Evolutionary conservation across 1,140 invertebrate species (phyloP).

Genomic region (Chironomus tepperi): DNA sequence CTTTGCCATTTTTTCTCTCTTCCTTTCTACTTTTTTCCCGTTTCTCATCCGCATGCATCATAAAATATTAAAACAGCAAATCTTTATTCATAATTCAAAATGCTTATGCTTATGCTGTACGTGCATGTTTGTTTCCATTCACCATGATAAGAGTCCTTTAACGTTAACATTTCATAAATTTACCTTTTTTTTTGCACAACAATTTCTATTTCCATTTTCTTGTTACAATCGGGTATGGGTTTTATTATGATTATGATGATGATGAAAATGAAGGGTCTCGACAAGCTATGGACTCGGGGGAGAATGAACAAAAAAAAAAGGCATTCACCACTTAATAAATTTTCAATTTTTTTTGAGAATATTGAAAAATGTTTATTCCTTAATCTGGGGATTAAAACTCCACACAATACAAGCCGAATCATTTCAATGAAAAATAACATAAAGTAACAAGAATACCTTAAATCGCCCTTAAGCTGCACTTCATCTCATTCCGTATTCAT

Average conservation of each 20-base stretch:
- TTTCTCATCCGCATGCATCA: slow-evolving; percentile 11
- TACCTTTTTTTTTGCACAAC: neutral
- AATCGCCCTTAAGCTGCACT: too few relatives aligned
- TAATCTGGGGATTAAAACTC: too few relatives aligned
- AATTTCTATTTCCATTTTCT: neutral
- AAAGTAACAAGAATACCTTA: too few relatives aligned
- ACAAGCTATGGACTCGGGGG: neutral
- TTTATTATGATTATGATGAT: neutral
- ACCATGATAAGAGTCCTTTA: neutral
- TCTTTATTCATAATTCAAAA: slow-evolving; percentile 6
- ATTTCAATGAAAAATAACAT: too few relatives aligned
- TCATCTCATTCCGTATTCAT: neutral
- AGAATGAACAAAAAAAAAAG: too few relatives aligned
- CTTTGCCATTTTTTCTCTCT: neutral
- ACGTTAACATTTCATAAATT: neutral
- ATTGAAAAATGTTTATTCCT: too few relatives aligned
- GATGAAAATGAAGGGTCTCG: neutral
- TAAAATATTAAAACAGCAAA: slow-evolving; percentile 10
- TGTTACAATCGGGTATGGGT: neutral
- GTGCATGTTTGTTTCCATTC: neutral
- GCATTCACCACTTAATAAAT: too few relatives aligned
- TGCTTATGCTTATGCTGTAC: neutral
- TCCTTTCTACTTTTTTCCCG: neutral
- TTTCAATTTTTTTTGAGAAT: too few relatives aligned
- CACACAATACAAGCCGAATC: too few relatives aligned